Evolutionary conservation across 2,113 vertebrate genomes (phyloP).

Genomic region (Brachirus orientalis): DNA sequence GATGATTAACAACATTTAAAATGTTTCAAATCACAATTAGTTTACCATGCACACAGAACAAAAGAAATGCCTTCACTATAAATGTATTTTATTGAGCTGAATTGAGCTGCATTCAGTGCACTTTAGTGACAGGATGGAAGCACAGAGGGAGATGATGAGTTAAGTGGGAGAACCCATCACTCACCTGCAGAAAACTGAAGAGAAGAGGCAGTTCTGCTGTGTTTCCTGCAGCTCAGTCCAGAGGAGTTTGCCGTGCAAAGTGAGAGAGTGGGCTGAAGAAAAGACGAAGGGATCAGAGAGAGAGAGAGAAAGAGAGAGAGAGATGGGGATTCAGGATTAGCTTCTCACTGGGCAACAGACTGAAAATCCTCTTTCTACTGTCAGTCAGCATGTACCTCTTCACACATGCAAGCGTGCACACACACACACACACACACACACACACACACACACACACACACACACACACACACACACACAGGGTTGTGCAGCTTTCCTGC

Average conservation of each 20-base stretch:
- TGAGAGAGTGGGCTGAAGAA: slow-evolving; percentile 39
- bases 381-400: slow-evolving; percentile 58
- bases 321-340: slow-evolving; percentile 59
- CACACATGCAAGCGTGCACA: slow-evolving; percentile 58
- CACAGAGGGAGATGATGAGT: too few species aligned
- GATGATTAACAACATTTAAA: too few species aligned
- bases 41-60: not conserved
- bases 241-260: slow-evolving; percentile 47
- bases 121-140: too few species aligned
- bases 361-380: slow-evolving; percentile 72
- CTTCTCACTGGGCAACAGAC: slow-evolving; percentile 53
- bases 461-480: too few species aligned
- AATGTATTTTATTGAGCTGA: not conserved
- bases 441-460: not conserved
- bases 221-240: slow-evolving; percentile 34
- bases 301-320: slow-evolving; percentile 1
- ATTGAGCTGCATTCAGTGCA: too few species aligned
- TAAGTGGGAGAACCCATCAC: slow-evolving; percentile 14
- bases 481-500: too few species aligned
- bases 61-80: too few species aligned
- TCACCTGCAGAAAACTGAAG: slow-evolving; percentile 50
- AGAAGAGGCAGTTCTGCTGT: slow-evolving; percentile 15
- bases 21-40: not conserved
- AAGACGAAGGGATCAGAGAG: slow-evolving; percentile 44
- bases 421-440: slow-evolving; percentile 46